Base-by-base conservation (phyloP, 1,140 invertebrate genomes). In the Pseudomyrmex cubaensis region DNA sequence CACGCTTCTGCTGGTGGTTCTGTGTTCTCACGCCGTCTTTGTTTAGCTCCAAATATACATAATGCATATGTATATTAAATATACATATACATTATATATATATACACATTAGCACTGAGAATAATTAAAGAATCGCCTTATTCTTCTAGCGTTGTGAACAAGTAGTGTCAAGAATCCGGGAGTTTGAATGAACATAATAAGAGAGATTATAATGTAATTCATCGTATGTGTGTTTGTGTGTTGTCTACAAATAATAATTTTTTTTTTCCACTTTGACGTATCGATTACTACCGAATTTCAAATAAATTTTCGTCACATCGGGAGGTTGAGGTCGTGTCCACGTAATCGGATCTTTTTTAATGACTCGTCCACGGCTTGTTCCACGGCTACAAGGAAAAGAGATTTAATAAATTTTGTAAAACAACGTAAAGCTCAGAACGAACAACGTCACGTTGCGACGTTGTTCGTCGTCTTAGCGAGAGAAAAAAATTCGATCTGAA, bases 81-180 rank as follows among this genome's bases (percentile, higher is more conserved):
- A 25, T 25, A 25, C 2, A 25, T 0, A 4, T 25, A 25, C 25
- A 35, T 35, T 35, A 7, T 35, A 7, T 35, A 35, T 35, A 35
- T 35, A 35, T 35, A 0, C 7, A 35, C 91, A 92, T 93, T 93
- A 94, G 90, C 91, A 91, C 92, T 92, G 91, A 91, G 90, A 46
- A 48, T 90, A 93, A 87, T 77, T 92, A 93, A 93, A 90, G 90
- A 92, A 92, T 92, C 91, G 91, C 89, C 92, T 93, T 92, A 93
- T 92, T 87, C 5, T 91, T 85, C 92, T 94, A 94, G 85, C 86
- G 91, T 93, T 25, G 25, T n/a, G n/a, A 92, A 93, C 92, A 93
- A 93, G 92, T 92, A 93, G 91, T 93, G 92, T 93, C 90, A 91
- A 80, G 64, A 88, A 89, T 89, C 77, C 85, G 77, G 76, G 35